These are phyloP conservation scores for Megaptera novaeangliae DNA, from an alignment of 2,113 vertebrate genomes.

Conservation along the genomic window DNA sequence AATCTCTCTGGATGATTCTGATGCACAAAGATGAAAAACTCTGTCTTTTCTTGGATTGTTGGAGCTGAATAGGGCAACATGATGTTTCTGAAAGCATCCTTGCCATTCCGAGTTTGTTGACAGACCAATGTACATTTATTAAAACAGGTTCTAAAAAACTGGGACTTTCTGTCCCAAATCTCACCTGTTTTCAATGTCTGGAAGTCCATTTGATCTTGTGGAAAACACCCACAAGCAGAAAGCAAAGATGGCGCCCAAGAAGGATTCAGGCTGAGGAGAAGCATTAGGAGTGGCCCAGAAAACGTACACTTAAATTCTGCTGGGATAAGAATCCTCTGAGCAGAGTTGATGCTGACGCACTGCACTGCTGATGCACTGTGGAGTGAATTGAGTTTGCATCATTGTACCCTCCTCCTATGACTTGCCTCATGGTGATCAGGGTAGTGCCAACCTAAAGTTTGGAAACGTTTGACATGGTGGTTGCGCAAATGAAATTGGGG, in stretches of 20 bases:
- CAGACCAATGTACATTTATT: background rate
- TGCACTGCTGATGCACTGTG: background rate
- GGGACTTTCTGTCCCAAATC: background rate
- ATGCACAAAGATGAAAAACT: background rate
- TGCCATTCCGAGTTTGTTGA: background rate
- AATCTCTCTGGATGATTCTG: background rate
- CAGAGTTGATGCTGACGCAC: background rate
- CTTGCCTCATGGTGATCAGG: background rate
- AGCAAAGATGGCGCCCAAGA: background rate
- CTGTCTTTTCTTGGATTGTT: background rate
- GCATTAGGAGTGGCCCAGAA: background rate
- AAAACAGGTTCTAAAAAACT: background rate
- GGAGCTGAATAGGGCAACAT: background rate
- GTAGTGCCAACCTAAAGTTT: background rate
- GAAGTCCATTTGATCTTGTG: background rate
- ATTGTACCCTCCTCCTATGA: background rate
- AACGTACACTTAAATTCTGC: background rate
- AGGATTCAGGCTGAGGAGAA: background rate
- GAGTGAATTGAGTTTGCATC: background rate
- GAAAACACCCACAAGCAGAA: background rate
- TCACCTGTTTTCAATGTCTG: background rate
- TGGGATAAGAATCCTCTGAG: background rate
- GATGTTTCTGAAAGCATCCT: background rate
- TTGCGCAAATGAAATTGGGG: background rate
- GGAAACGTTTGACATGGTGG: background rate